Evolutionary conservation across 2,113 vertebrate genomes (phyloP).

Genomic region (Oncorhynchus nerka): DNA sequence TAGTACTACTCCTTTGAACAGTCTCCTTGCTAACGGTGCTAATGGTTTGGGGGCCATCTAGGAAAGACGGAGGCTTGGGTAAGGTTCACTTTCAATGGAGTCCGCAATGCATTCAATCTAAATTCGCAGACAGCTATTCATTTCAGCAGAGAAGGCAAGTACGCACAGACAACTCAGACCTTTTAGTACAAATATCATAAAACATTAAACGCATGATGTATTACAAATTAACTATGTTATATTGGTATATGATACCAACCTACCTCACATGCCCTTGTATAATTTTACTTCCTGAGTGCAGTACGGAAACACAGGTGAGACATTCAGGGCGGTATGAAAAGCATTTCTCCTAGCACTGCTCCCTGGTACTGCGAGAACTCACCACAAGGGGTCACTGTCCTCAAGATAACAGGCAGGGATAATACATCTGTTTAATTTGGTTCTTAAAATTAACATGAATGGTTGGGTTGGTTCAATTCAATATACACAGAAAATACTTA

Average conservation of each 20-base stretch:
- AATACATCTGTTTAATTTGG: background rate
- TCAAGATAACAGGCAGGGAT: background rate
- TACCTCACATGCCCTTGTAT: background rate
- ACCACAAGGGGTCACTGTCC: background rate
- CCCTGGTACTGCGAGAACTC: background rate
- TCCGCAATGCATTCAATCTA: too few relatives aligned
- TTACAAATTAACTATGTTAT: background rate
- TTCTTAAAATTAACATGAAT: background rate
- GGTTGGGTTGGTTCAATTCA: background rate
- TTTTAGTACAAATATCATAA: background rate
- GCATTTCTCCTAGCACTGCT: background rate
- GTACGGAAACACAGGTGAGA: background rate
- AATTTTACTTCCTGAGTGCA: background rate
- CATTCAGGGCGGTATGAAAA: background rate
- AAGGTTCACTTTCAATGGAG: background rate
- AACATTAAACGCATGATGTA: too few relatives aligned
- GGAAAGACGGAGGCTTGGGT: background rate
- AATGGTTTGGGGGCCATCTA: conserved; percentile 57
- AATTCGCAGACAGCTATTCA: background rate
- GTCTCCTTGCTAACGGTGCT: conserved; percentile 45
- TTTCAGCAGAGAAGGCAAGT: background rate
- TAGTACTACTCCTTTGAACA: conserved; percentile 67
- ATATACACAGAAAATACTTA: too few relatives aligned
- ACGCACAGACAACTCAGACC: too few relatives aligned
- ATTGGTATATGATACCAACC: too few relatives aligned